Evolutionary conservation across 1,140 invertebrate genomes (phyloP).

Genomic region (Heliconius melpomene): DNA sequence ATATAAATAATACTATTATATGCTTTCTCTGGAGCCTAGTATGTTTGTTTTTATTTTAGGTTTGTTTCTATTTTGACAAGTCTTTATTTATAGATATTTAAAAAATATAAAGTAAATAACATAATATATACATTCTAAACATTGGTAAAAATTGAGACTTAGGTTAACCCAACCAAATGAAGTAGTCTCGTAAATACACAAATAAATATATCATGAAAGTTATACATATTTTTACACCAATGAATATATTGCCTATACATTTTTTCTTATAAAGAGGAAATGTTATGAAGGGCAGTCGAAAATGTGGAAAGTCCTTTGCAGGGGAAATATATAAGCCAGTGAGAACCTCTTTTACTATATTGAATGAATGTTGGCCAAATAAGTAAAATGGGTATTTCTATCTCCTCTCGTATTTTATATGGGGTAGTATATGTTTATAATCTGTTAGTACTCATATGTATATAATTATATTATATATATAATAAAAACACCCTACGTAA

Average conservation of each 20-base stretch:
- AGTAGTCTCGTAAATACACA: no score
- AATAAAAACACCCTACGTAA: not conserved
- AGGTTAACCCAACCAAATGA: not conserved
- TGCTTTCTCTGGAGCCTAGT: no score
- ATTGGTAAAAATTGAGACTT: no score
- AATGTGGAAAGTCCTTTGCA: conserved; percentile 64
- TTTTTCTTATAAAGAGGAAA: conserved; percentile 38
- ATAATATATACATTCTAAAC: no score
- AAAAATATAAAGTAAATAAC: no score
- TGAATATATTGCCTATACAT: not conserved
- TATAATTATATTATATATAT: not conserved
- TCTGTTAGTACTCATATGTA: not conserved
- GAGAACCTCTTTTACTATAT: conserved; percentile 57
- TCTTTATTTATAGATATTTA: no score
- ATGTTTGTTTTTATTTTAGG: no score
- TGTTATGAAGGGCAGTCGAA: conserved; percentile 55
- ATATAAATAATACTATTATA: no score
- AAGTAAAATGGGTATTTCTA: conserved; percentile 30
- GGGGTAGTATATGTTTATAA: not conserved
- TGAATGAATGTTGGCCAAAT: conserved; percentile 46
- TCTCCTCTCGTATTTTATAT: conserved; percentile 19
- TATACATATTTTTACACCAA: not conserved
- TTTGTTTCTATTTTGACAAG: no score
- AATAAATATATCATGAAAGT: no score
- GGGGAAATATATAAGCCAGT: conserved; percentile 59